A percentile compares a stretch with the other conserved stretches of the same genome.
Evolutionary conservation across 2,888 invertebrate genomes (phyloP).

Genomic region (Gerris lacustris): DNA sequence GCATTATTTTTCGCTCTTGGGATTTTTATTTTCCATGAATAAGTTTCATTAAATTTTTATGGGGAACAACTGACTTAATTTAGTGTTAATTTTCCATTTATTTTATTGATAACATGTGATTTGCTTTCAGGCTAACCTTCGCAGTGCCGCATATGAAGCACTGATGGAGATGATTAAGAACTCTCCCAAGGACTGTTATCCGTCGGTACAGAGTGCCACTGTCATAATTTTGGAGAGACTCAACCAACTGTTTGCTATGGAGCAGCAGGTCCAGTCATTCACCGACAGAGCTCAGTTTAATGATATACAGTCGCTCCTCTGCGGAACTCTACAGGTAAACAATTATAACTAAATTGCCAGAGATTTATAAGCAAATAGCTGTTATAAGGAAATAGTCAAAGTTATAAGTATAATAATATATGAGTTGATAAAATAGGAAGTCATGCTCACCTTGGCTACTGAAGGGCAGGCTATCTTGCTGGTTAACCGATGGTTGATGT

Average conservation of each 20-base stretch:
- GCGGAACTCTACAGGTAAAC: constrained; percentile 70
- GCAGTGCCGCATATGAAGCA: constrained; percentile 96
- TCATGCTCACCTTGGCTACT: too few species aligned
- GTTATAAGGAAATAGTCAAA: too few species aligned
- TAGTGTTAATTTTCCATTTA: too few species aligned
- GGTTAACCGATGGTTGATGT: too few species aligned
- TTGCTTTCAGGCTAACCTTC: constrained; percentile 62
- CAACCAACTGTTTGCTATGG: constrained; percentile 90
- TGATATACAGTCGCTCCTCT: constrained; percentile 88
- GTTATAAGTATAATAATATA: too few species aligned
- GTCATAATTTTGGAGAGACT: constrained; percentile 88
- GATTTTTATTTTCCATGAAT: too few species aligned
- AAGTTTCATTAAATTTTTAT: too few species aligned
- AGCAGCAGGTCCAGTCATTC: constrained; percentile 71
- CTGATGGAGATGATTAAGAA: constrained; percentile 99
- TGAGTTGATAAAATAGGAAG: too few species aligned
- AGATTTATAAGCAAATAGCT: not conserved
- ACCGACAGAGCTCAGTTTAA: constrained; percentile 86
- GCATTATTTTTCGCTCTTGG: too few species aligned
- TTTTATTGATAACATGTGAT: not conserved
- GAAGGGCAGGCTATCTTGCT: too few species aligned
- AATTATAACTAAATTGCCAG: not conserved
- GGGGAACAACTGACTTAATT: too few species aligned
- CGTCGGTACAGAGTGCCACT: constrained; percentile 90
- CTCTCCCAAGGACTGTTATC: constrained; percentile 92